phyloP scores from a whole-genome alignment of 2,113 vertebrate genomes.

The Eretmochelys imbricata region DNA sequence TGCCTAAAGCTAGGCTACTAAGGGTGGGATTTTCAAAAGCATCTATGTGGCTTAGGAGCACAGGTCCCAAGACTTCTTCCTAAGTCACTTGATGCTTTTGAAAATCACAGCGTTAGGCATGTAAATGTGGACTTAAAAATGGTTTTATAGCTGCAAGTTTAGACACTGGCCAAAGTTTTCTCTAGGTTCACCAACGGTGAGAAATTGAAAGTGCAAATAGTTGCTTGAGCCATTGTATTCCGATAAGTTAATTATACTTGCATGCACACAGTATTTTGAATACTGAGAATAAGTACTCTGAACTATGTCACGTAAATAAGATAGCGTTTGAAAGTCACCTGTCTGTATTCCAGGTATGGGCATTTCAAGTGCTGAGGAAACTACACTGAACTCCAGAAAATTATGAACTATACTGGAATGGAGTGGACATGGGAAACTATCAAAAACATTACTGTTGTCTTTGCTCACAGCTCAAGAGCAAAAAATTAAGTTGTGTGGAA shows the following conservation, averaged over 20 bases:
- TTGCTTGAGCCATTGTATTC: background rate
- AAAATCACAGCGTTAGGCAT: fast-evolving
- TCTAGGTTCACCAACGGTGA: background rate
- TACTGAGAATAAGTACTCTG: background rate
- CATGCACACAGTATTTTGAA: background rate
- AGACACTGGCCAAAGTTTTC: background rate
- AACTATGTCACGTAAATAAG: background rate
- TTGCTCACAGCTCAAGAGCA: background rate
- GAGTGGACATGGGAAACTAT: background rate
- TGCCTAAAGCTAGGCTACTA: background rate
- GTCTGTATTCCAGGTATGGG: fast-evolving
- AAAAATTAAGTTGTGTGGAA: background rate
- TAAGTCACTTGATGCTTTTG: background rate
- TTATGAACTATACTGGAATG: background rate
- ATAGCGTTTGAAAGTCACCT: background rate
- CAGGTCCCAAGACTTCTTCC: background rate
- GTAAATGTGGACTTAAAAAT: background rate
- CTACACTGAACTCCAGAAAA: background rate
- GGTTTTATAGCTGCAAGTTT: background rate
- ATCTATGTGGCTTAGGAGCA: background rate
- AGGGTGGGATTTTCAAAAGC: background rate
- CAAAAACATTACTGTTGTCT: background rate
- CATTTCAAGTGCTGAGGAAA: background rate
- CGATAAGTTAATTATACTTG: background rate
- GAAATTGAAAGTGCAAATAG: fast-evolving